phyloP scores from a whole-genome alignment of 2,797 vertebrate species.

The Hippopotamyrus pictus region DNA sequence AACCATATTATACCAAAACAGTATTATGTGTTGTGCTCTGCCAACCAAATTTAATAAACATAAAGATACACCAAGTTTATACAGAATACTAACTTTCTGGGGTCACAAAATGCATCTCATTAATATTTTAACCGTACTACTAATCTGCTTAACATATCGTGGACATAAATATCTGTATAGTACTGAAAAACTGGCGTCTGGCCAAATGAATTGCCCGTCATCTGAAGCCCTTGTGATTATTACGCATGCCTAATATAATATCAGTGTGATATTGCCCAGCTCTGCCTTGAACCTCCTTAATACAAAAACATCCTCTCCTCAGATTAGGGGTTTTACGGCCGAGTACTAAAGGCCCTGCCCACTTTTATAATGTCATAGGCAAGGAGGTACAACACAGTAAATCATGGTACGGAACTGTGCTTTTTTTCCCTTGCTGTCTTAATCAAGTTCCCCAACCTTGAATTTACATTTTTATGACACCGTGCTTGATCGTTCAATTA shows the following conservation, averaged over 20 bases:
- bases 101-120: background rate
- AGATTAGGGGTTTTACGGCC: background rate
- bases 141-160: background rate
- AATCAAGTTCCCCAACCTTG: background rate
- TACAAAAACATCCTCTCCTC: background rate
- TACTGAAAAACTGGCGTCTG: background rate
- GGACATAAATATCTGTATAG: background rate
- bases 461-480: conserved; percentile 2
- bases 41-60: background rate
- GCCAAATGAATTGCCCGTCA: background rate
- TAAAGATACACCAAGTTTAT: background rate
- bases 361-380: background rate
- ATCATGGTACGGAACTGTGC: background rate
- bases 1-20: too few species aligned
- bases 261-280: background rate
- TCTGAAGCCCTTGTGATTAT: background rate
- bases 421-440: background rate
- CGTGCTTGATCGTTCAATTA: background rate
- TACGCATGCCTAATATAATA: background rate
- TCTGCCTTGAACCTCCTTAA: background rate
- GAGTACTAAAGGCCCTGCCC: background rate
- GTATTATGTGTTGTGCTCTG: background rate
- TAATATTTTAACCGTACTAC: background rate
- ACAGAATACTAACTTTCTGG: background rate
- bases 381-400: background rate